phyloP scores from a whole-genome alignment of 2,888 invertebrate species.

The Clistopyga incitator region DNA sequence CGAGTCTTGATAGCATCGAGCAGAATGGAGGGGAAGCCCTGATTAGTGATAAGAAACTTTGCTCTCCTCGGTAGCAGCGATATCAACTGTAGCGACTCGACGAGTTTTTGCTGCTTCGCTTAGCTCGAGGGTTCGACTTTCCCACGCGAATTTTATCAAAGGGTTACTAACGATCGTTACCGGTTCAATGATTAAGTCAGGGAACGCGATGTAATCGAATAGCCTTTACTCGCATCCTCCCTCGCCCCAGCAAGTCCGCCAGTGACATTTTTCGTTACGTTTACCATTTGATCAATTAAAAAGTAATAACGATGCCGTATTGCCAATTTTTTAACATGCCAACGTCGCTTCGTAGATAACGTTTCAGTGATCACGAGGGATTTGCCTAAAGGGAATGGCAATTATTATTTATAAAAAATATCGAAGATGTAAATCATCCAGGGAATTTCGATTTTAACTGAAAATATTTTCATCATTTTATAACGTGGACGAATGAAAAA shows the following conservation, averaged over 20 bases:
- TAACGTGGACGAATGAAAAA: too few species aligned
- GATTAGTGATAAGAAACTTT: conserved; percentile 32
- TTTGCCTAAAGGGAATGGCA: not conserved
- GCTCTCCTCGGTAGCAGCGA: not conserved
- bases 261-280: not conserved
- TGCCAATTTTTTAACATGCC: not conserved
- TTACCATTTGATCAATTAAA: not conserved
- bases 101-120: not conserved
- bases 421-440: not conserved
- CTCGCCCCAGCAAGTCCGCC: not conserved
- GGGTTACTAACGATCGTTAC: conserved; percentile 10
- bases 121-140: not conserved
- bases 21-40: not conserved
- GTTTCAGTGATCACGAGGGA: not conserved
- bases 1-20: not conserved
- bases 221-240: not conserved
- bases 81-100: not conserved
- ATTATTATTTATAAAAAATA: not conserved
- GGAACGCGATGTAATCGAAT: not conserved
- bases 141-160: conserved; percentile 23
- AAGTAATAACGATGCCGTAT: not conserved
- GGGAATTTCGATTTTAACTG: not conserved
- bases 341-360: not conserved
- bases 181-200: conserved; percentile 14
- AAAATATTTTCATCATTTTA: not conserved